phyloP scores from a whole-genome alignment of 2,888 invertebrate genomes.

The Polylopha cassiicola region DNA sequence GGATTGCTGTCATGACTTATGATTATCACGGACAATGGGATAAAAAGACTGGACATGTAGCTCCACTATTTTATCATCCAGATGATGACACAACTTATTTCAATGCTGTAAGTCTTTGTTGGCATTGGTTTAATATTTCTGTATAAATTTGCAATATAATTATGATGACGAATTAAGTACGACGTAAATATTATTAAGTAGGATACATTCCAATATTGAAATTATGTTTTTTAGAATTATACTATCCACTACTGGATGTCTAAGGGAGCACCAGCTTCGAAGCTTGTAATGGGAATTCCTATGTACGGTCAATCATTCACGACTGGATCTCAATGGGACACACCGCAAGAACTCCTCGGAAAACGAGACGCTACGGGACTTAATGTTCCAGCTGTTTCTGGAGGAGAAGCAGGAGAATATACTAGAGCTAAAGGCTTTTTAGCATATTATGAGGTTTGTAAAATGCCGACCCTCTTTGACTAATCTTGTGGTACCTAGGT shows the following conservation, averaged over 20 bases:
- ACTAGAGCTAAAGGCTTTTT: conserved; percentile 91
- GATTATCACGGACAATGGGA: conserved; percentile 96
- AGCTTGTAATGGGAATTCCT: conserved; percentile 92
- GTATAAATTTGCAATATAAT: no score
- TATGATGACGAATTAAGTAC: no score
- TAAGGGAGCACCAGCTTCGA: conserved; percentile 87
- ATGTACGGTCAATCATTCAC: conserved; percentile 92
- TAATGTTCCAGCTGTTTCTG: conserved; percentile 85
- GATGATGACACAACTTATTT: conserved; percentile 89
- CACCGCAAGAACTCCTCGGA: conserved; percentile 49
- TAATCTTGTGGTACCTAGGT: no score
- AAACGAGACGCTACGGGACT: conserved; percentile 80
- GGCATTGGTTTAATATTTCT: no score
- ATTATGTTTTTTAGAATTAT: conserved; percentile 79
- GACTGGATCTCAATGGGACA: conserved; percentile 43
- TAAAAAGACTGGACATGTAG: conserved; percentile 92
- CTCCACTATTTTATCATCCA: conserved; percentile 88
- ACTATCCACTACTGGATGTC: conserved; percentile 93
- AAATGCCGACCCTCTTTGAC: conserved; percentile 15
- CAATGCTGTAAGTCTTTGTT: conserved; percentile 82
- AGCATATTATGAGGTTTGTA: conserved; percentile 93
- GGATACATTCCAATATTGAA: no score
- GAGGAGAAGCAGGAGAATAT: conserved; percentile 90
- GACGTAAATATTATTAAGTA: no score
- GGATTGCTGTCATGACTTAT: conserved; percentile 95